These are phyloP conservation scores for Heliopora coerulea DNA, from an alignment of 92 coral and sea anemone genomes.

Conservation along the genomic window DNA sequence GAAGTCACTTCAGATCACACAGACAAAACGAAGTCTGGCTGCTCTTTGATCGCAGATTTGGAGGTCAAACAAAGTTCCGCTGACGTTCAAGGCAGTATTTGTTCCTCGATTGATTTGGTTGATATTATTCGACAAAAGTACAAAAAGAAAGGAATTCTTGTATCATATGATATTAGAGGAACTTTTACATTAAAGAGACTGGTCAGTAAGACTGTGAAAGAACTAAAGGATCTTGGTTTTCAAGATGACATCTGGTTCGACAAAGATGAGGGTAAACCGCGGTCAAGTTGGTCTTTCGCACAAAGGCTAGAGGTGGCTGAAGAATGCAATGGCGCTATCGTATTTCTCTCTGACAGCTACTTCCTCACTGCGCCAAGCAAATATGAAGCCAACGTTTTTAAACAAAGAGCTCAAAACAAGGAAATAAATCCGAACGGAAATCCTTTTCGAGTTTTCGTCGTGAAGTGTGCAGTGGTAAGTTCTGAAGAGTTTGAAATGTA, in stretches of 20 bases:
- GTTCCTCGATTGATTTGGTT: slow-evolving; percentile 6
- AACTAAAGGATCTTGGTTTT: slow-evolving; percentile 82
- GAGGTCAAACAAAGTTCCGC: not conserved
- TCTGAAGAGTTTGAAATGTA: slow-evolving; percentile 61
- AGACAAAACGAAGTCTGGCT: not conserved
- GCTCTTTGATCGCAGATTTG: slow-evolving; percentile 3
- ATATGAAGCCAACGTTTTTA: slow-evolving; percentile 70
- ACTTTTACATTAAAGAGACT: slow-evolving; percentile 74
- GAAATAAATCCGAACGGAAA: slow-evolving; percentile 52
- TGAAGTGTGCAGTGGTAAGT: slow-evolving; percentile 54
- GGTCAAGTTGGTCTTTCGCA: slow-evolving; percentile 65
- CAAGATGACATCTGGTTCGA: slow-evolving; percentile 96
- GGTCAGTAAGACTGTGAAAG: slow-evolving; percentile 71
- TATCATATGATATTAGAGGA: slow-evolving; percentile 83
- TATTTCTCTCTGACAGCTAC: slow-evolving; percentile 74
- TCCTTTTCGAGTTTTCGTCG: slow-evolving; percentile 72
- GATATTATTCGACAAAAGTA: slow-evolving; percentile 12
- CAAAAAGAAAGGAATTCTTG: slow-evolving; percentile 78
- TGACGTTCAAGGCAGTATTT: not conserved
- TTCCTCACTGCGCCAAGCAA: slow-evolving; percentile 58
- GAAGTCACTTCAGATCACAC: not conserved
- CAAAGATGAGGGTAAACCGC: slow-evolving; percentile 64
- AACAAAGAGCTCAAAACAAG: slow-evolving; percentile 55
- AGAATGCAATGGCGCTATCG: slow-evolving; percentile 82
- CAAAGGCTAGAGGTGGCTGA: slow-evolving; percentile 87